phyloP scores from a whole-genome alignment of 1,140 invertebrate species.

The Teleopsis dalmanni region DNA sequence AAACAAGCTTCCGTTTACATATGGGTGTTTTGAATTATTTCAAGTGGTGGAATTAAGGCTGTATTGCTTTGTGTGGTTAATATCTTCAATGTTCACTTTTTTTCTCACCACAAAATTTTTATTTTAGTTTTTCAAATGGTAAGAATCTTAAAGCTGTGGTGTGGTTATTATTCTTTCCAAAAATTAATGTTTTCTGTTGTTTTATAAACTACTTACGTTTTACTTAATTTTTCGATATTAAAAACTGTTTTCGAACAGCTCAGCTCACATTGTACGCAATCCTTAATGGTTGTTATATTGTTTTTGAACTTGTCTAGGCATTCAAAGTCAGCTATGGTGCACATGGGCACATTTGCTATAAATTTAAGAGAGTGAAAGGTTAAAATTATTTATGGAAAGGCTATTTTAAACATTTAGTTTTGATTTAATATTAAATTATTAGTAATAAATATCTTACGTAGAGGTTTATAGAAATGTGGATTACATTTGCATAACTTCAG shows the following conservation, averaged over 20 bases:
- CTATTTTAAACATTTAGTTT: not conserved
- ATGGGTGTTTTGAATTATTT: not conserved
- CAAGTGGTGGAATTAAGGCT: too few relatives aligned
- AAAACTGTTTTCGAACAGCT: slow-evolving; percentile 64
- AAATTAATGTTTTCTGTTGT: not conserved
- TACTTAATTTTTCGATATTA: slow-evolving; percentile 61
- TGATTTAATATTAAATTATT: not conserved
- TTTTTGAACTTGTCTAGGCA: slow-evolving; percentile 51
- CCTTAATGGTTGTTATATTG: slow-evolving; percentile 52
- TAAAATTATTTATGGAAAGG: not conserved
- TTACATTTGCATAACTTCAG: slow-evolving; percentile 56
- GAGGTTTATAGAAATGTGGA: slow-evolving; percentile 56
- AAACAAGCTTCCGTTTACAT: not conserved
- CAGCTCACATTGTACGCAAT: slow-evolving; percentile 56
- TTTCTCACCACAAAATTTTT: too few relatives aligned
- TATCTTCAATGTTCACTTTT: too few relatives aligned
- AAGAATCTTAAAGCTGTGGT: too few relatives aligned
- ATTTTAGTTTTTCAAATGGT: too few relatives aligned
- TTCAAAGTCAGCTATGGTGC: slow-evolving; percentile 49
- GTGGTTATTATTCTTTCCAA: too few relatives aligned
- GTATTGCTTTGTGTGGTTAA: too few relatives aligned
- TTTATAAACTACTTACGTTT: slow-evolving; percentile 44
- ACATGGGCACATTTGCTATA: slow-evolving; percentile 44
- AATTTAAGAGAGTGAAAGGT: not conserved
- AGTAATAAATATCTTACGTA: slow-evolving; percentile 41